Evolutionary conservation across 92 coral and sea anemone species (phyloP).

Genomic region (Meandrina meandrites): DNA sequence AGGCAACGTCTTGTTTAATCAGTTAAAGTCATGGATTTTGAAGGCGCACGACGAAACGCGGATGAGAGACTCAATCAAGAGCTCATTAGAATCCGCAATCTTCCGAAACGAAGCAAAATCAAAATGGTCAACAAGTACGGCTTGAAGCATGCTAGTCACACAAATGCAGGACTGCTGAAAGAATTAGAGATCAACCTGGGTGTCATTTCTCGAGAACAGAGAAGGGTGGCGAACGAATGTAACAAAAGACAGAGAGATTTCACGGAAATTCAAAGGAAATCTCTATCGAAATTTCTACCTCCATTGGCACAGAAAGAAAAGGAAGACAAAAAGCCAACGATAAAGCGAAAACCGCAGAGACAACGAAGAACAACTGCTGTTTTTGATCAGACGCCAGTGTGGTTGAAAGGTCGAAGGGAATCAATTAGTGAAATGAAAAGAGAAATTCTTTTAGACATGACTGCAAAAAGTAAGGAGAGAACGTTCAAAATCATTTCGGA

Average conservation of each 20-base stretch:
- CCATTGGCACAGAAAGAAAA: conserved; percentile 24
- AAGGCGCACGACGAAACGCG: conserved; percentile 65
- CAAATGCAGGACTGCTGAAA: conserved; percentile 78
- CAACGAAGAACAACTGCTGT: neutral
- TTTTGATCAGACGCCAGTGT: conserved; percentile 27
- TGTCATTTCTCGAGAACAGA: conserved; percentile 60
- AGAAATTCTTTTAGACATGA: conserved; percentile 51
- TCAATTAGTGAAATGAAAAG: conserved; percentile 36
- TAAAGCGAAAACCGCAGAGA: neutral
- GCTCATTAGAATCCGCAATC: conserved; percentile 71
- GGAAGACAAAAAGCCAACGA: neutral
- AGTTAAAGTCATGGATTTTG: conserved; percentile 49
- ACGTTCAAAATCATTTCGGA: conserved; percentile 63
- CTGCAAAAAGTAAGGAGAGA: conserved; percentile 69
- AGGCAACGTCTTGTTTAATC: neutral
- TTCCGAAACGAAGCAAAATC: conserved; percentile 78
- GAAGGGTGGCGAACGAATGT: conserved; percentile 66
- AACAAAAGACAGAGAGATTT: conserved; percentile 63
- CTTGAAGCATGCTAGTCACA: conserved; percentile 76
- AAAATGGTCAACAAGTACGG: conserved; percentile 81
- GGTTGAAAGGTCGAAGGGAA: conserved; percentile 43
- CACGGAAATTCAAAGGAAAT: conserved; percentile 57
- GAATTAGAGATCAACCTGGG: conserved; percentile 67
- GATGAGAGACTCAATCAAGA: conserved; percentile 82
- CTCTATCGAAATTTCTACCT: conserved; percentile 71